phyloP scores from a whole-genome alignment of 2,113 vertebrate genomes.

The Oceanodroma tethys region DNA sequence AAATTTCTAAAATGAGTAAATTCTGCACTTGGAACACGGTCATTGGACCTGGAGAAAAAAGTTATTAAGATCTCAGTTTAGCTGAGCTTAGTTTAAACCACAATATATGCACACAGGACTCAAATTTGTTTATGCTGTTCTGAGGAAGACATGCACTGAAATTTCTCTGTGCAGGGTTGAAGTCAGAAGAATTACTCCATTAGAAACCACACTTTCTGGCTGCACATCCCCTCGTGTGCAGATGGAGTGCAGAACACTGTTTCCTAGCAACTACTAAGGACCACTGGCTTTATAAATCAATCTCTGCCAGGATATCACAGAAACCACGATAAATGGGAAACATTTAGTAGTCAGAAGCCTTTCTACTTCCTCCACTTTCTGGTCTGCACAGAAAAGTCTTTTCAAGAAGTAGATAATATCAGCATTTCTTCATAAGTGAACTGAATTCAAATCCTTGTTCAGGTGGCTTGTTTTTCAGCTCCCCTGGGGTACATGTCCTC shows the following conservation, averaged over 20 bases:
- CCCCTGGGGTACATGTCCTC: neutral
- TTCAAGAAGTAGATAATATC: conserved; percentile 50
- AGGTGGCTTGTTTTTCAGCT: neutral
- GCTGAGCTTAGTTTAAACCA: neutral
- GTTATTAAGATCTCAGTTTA: neutral
- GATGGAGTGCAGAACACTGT: conserved; percentile 34
- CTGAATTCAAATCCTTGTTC: conserved; percentile 32
- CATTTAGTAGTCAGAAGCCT: conserved; percentile 51
- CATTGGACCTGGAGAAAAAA: neutral
- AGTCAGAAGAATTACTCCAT: conserved; percentile 19
- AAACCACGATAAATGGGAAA: conserved; percentile 33
- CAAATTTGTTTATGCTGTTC: neutral
- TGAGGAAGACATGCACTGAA: neutral
- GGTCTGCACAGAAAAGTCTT: conserved; percentile 13
- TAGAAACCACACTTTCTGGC: conserved; percentile 20
- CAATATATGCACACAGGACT: neutral
- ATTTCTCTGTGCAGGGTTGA: neutral
- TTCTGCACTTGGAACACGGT: neutral
- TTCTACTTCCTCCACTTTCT: conserved; percentile 18
- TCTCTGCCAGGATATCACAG: conserved; percentile 58
- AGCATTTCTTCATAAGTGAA: neutral
- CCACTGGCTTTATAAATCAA: conserved; percentile 61
- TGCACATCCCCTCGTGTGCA: neutral
- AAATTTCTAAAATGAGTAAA: neutral
- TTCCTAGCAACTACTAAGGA: conserved; percentile 63